phyloP scores from a whole-genome alignment of 2,113 vertebrate genomes.

The Panthera tigris region DNA sequence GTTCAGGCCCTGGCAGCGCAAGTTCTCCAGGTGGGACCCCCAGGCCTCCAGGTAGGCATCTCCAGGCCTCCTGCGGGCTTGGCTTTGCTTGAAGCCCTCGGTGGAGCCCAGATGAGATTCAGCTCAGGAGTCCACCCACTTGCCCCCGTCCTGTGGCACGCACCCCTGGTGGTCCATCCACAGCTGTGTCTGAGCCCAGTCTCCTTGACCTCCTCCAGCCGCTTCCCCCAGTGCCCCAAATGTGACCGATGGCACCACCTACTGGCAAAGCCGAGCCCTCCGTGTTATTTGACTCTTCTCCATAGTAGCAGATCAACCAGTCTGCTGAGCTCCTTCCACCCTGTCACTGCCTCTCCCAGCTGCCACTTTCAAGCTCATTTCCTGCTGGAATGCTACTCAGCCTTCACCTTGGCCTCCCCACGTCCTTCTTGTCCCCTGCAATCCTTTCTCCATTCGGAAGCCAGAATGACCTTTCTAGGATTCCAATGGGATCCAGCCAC shows the following conservation, averaged over 20 bases:
- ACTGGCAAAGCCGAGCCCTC: background rate
- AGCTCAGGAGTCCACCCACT: too few relatives aligned
- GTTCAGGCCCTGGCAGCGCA: fast-evolving
- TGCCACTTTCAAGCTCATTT: background rate
- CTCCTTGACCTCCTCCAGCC: background rate
- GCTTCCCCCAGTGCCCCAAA: background rate
- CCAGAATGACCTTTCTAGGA: background rate
- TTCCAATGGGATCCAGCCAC: background rate
- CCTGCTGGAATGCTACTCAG: background rate
- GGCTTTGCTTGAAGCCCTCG: background rate
- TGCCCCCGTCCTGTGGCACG: background rate
- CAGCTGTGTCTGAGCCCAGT: background rate
- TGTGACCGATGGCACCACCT: background rate
- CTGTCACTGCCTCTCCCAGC: background rate
- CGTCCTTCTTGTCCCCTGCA: background rate
- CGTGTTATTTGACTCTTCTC: background rate
- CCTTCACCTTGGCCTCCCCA: background rate
- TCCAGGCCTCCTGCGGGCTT: background rate
- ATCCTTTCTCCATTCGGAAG: background rate
- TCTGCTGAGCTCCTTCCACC: background rate
- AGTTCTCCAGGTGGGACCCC: background rate
- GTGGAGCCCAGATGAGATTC: background rate
- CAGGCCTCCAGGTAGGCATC: background rate
- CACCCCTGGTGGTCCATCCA: background rate
- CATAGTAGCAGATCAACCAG: fast-evolving